Evolutionary conservation across 2,113 vertebrate species (phyloP).

Genomic region (Mus musculus): GRCm39 chr14:79925001-79925500

Average conservation of each 20-base stretch:
- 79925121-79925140: background rate
- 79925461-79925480: background rate
- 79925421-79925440: background rate
- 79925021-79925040: background rate
- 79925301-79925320: background rate
- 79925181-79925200: background rate
- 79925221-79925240: background rate
- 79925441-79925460: background rate
- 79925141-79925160: background rate
- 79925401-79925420: background rate
- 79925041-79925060: background rate
- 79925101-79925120: background rate
- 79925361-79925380: background rate
- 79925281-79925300: background rate
- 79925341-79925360: background rate
- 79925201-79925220: background rate
- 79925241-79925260: background rate
- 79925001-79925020: background rate
- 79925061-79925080: background rate
- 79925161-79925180: background rate
- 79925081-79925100: background rate
- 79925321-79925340: background rate
- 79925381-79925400: background rate
- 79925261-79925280: background rate
- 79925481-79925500: background rate